phyloP scores from a whole-genome alignment of 1,140 invertebrate species.

The Ips nitidus region DNA sequence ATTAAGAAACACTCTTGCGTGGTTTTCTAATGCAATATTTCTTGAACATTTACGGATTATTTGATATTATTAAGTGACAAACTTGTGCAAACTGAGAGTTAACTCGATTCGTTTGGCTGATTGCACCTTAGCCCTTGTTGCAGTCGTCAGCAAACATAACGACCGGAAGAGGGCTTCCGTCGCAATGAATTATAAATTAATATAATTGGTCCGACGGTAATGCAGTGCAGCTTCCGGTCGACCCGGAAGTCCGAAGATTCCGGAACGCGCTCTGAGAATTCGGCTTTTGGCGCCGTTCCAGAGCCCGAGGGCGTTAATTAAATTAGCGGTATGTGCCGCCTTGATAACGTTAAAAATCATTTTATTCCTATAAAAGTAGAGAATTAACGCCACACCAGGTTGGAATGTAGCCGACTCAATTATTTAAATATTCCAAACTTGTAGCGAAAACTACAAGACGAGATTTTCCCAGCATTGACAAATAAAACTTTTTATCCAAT shows the following conservation, averaged over 20 bases:
- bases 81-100: too few species aligned
- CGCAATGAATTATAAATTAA: conserved; percentile 21
- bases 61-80: too few species aligned
- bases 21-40: too few species aligned
- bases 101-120: too few species aligned
- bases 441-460: neutral
- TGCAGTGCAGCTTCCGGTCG: conserved; percentile 15
- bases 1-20: too few species aligned
- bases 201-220: conserved; percentile 23
- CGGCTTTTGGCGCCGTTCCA: conserved; percentile 22
- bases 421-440: neutral
- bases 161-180: conserved; percentile 17
- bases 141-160: conserved; percentile 3
- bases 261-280: conserved; percentile 25
- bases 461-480: neutral
- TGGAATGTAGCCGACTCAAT: neutral
- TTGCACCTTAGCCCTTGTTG: neutral
- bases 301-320: neutral
- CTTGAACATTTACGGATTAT: too few species aligned
- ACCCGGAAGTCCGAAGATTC: conserved; percentile 32
- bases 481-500: conserved; percentile 6
- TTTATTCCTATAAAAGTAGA: neutral
- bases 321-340: neutral
- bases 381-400: too few species aligned
- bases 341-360: neutral